Base-by-base conservation (phyloP, 2,797 vertebrate species). In the Pyrocephalus nanus region DNA sequence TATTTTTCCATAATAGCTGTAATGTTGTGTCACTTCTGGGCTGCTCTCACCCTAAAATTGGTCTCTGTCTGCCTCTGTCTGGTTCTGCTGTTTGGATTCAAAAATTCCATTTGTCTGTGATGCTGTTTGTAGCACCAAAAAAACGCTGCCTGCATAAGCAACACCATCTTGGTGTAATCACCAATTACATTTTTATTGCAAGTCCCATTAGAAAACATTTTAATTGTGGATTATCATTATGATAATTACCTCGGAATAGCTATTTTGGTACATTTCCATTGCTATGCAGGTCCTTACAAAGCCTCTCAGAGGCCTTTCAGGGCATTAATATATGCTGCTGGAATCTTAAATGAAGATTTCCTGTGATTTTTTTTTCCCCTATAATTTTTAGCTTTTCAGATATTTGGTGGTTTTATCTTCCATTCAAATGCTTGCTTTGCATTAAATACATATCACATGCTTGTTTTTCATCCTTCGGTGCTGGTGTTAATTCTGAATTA, bases 151-250 rank as follows among this genome's bases (percentile, higher is more conserved):
- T 80, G 71, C 61, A 27, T 45, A 62, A 58, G 83, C 70, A n/a
- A 14, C 80, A 30, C 50, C 74, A 50, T 67, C 69, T 79, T 74
- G 71, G 75, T 15, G 1, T 75, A 57, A 77, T 90, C 90, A 92
- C 89, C 84, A 77, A 71, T 91, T 91, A 69, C 38, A 4, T 86
- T 90, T 89, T 94, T 88, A 93, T 90, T 93, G 90, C 92, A 48
- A 47, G 30, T 60, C 76, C 45, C 58, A 34, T 88, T 90, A 92
- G 87, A 72, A 88, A 69, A 76, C 61, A 58, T 91, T 95, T 95
- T 92, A 92, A 83, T 91, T 93, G 79, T 69, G 85, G 91, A 80
- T 78, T 80, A 77, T 48, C 90, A 75, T 94, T 83, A 61, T 53
- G 66, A 48, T 91, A 86, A 95, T 91, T 93, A 92, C 85, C 66